Percentiles rank a stretch among this genome's conserved stretches.
Evolutionary conservation across 2,113 vertebrate species (phyloP).

Genomic region (Oxyruncus cristatus): DNA sequence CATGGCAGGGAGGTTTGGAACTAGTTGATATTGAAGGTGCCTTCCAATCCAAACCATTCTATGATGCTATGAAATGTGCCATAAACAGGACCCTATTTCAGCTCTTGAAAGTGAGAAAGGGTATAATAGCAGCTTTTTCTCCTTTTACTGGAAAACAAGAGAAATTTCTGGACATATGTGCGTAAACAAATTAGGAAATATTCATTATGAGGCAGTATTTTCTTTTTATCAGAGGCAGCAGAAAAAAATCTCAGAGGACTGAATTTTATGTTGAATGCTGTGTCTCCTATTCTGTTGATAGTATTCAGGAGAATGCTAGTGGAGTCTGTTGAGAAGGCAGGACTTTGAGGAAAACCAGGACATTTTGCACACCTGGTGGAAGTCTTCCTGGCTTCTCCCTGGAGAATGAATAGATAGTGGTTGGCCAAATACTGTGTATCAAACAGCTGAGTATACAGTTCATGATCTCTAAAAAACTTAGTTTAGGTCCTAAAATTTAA

Average conservation of each 20-base stretch:
- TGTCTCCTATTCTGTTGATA: not conserved
- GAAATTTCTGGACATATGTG: not conserved
- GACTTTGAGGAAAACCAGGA: not conserved
- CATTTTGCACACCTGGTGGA: not conserved
- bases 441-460: not conserved
- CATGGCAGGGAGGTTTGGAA: not conserved
- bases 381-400: not conserved
- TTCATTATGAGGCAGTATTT: not conserved
- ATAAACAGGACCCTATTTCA: not conserved
- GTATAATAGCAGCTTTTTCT: not conserved
- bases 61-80: not conserved
- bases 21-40: not conserved
- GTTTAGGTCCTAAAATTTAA: not conserved
- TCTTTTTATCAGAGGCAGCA: not conserved
- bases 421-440: not conserved
- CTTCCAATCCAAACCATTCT: not conserved
- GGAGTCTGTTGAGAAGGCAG: not conserved
- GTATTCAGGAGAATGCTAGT: not conserved
- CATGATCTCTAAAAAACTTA: not conserved
- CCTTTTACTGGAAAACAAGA: not conserved
- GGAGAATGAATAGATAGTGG: not conserved
- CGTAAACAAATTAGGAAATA: not conserved
- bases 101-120: not conserved
- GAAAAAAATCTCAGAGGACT: not conserved
- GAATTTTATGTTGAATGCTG: not conserved